Conservation (phyloP, 2,888 invertebrate genomes). For the Ormyrus rosae region DNA sequence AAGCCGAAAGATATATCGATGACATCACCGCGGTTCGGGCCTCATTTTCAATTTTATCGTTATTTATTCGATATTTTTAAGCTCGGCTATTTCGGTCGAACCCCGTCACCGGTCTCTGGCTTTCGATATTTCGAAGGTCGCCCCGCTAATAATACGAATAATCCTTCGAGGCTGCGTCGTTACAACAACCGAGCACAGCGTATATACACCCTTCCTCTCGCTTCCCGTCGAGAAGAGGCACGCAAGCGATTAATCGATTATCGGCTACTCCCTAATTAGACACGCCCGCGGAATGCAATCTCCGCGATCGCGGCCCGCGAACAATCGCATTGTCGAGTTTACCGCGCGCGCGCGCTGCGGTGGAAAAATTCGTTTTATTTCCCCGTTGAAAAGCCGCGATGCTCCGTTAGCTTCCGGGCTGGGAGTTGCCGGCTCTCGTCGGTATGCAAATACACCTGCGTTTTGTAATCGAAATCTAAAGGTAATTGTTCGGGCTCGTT, state of each 20-base stretch:
- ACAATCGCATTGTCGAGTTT: constrained; percentile 37
- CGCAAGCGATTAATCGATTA: constrained; percentile 38
- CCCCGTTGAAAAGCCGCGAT: constrained; percentile 12
- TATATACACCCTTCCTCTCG: neutral
- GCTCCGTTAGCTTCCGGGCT: constrained; percentile 22
- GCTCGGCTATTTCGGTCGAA: too few species aligned
- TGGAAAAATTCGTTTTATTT: constrained; percentile 16
- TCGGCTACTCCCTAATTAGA: constrained; percentile 40
- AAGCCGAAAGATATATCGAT: too few species aligned
- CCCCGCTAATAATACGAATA: too few species aligned
- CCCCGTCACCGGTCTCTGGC: neutral
- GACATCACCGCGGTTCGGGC: too few species aligned
- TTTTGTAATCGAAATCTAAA: too few species aligned
- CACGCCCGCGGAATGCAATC: constrained; percentile 43
- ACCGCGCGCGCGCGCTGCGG: neutral
- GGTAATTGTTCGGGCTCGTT: too few species aligned
- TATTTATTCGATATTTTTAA: too few species aligned
- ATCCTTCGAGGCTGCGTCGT: too few species aligned
- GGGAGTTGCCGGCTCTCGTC: neutral
- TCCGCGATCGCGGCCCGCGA: neutral
- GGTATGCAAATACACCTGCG: constrained; percentile 23
- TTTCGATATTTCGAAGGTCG: neutral
- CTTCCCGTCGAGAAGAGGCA: neutral
- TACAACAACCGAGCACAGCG: too few species aligned
- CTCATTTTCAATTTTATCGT: too few species aligned